Evolutionary conservation across 2,113 vertebrate species (phyloP).

Genomic region (Calidris pygmaea): DNA sequence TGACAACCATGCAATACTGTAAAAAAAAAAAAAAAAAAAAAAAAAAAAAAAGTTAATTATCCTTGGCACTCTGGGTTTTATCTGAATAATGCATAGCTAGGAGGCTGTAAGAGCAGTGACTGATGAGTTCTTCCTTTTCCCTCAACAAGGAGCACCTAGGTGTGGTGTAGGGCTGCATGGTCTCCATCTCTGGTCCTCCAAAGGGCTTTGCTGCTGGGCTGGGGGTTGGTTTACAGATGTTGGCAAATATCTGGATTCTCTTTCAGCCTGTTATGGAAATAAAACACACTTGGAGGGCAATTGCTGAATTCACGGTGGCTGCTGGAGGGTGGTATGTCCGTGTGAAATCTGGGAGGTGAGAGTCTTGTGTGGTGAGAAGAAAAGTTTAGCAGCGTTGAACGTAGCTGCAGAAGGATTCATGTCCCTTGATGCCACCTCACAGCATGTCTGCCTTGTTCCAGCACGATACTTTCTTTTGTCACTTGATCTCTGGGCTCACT

Average conservation of each 20-base stretch:
- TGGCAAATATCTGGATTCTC: not conserved
- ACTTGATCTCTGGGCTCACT: not conserved
- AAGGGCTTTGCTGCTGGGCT: not conserved
- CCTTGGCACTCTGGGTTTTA: not conserved
- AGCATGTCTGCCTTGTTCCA: not conserved
- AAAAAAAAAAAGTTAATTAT: not conserved
- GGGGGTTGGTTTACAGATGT: not conserved
- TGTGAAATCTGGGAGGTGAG: not conserved
- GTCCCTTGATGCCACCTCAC: not conserved
- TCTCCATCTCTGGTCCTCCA: accelerated
- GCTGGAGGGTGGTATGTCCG: not conserved
- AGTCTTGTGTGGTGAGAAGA: not conserved
- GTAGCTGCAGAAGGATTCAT: accelerated
- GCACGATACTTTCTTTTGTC: not conserved
- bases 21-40: not conserved
- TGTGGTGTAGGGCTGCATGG: not conserved
- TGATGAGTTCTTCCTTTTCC: not conserved
- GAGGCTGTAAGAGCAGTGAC: not conserved
- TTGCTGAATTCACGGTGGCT: not conserved
- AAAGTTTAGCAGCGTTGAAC: not conserved
- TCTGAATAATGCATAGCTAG: not conserved
- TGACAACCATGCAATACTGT: not conserved
- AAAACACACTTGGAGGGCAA: not conserved
- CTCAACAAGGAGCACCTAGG: accelerated
- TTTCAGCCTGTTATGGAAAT: not conserved